phyloP scores from a whole-genome alignment of 1,140 invertebrate genomes.

The Cephus cinctus region DNA sequence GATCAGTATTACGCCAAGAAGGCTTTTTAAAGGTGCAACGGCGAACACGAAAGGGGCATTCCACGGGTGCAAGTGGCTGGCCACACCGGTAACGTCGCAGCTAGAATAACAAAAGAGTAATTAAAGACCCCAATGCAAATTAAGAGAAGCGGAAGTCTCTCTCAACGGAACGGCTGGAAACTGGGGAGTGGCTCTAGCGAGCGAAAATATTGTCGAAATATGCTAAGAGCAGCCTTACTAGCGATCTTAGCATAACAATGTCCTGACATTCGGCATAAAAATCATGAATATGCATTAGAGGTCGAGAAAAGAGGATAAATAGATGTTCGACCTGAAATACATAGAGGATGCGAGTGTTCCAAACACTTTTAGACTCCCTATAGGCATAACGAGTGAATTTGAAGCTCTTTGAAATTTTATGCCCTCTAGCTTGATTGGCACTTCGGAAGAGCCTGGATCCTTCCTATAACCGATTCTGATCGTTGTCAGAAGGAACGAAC shows the following conservation, averaged over 20 bases:
- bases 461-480: no score
- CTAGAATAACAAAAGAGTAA: not conserved
- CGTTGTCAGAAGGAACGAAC: no score
- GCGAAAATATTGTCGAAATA: conserved; percentile 25
- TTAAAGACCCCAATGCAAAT: not conserved
- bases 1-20: not conserved
- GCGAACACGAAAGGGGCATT: not conserved
- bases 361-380: no score
- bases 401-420: no score
- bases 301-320: no score
- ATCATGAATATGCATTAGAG: conserved; percentile 23
- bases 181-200: not conserved
- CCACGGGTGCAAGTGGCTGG: not conserved
- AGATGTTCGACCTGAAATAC: no score
- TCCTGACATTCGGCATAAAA: conserved; percentile 17
- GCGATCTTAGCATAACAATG: conserved; percentile 26
- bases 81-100: not conserved
- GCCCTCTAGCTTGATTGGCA: no score
- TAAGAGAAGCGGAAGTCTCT: not conserved
- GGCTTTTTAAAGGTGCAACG: not conserved
- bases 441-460: no score
- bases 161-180: not conserved
- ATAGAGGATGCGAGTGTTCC: no score
- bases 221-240: conserved; percentile 22
- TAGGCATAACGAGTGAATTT: no score